These are phyloP conservation scores for Blennius ocellaris DNA, from an alignment of 2,113 vertebrate species.

Conservation along the genomic window DNA sequence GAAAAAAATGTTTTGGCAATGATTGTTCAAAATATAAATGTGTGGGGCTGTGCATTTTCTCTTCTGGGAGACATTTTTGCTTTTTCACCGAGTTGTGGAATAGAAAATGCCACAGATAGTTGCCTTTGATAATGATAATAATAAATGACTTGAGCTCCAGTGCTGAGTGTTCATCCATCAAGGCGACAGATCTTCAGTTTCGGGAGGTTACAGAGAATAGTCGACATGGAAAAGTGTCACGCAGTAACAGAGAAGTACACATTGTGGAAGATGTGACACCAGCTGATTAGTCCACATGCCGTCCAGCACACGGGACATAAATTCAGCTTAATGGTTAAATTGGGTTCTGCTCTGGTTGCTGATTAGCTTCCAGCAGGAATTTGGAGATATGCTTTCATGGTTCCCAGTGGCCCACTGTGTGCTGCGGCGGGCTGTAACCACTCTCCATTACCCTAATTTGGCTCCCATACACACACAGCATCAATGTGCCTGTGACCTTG, in stretches of 20 bases:
- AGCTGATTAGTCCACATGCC: not conserved
- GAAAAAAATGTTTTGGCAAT: too few species aligned
- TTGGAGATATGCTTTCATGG: conserved; percentile 19
- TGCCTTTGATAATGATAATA: not conserved
- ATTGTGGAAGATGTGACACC: not conserved
- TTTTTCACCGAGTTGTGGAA: not conserved
- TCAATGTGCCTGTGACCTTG: conserved; percentile 56
- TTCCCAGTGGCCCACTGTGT: conserved; percentile 29
- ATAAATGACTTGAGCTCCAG: too few species aligned
- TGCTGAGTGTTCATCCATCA: not conserved
- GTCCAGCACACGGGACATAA: not conserved
- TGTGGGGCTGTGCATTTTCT: not conserved
- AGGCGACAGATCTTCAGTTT: not conserved
- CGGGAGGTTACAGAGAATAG: not conserved
- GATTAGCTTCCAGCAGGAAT: conserved; percentile 24
- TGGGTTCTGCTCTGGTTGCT: conserved; percentile 10
- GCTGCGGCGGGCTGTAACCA: conserved; percentile 26
- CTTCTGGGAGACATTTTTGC: not conserved
- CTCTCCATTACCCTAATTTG: conserved; percentile 41
- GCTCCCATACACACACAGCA: conserved; percentile 30
- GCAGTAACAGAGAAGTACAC: not conserved
- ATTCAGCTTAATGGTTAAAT: not conserved
- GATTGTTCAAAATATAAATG: too few species aligned
- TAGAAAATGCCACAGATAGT: not conserved
- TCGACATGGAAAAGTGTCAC: not conserved